Base-by-base conservation (phyloP, 2,797 vertebrate genomes). In the Sebastes taczanowskii region DNA sequence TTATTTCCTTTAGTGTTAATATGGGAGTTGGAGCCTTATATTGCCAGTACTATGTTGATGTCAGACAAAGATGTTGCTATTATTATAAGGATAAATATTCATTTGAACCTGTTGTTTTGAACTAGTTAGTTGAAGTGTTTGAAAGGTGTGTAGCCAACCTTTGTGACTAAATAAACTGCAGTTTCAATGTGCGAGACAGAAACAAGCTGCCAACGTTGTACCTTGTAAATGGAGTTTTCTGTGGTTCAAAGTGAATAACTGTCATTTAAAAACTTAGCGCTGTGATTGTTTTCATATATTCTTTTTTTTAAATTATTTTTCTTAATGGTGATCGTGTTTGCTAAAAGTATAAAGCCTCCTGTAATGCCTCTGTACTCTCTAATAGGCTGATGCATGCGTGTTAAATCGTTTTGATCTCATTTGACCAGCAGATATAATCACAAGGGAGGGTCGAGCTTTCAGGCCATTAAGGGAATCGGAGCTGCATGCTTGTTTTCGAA, bases 41-140 rank as follows among this genome's bases (percentile, higher is more conserved):
- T 79, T 60, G 86, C 89, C 91, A 74, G 81, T 93, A 90, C 87
- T 84, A 83, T 78, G 79, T 93, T 86, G 94, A 93, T 93, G 92
- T 94, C 91, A 91, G 71, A 85, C 80, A 75, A 87, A 87, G 70
- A 84, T 78, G 73, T 89, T 86, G 88, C 82, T 84, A 46, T 78
- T 81, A 75, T 75, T 75, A 53, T 74, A 66, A 66, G 46, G 84
- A 78, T 80, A 82, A 71, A 77, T 67, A 72, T 74, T 76, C 16
- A 74, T 86, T 85, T 85, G 67, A 88, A 70, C 29, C 59, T 82
- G 74, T 84, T 71, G 61, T 79, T 86, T 84, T 76, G 55, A 83
- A 65, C 58, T 91, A 88, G 90, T 86, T 88, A 82, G 83, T 6
- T 46, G 30, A 83, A 83, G 86, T 93, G 84, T 91, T 89, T 86